These are phyloP conservation scores for Oxycera nigricornis DNA, from an alignment of 2,888 invertebrate species.

Conservation along the genomic window DNA sequence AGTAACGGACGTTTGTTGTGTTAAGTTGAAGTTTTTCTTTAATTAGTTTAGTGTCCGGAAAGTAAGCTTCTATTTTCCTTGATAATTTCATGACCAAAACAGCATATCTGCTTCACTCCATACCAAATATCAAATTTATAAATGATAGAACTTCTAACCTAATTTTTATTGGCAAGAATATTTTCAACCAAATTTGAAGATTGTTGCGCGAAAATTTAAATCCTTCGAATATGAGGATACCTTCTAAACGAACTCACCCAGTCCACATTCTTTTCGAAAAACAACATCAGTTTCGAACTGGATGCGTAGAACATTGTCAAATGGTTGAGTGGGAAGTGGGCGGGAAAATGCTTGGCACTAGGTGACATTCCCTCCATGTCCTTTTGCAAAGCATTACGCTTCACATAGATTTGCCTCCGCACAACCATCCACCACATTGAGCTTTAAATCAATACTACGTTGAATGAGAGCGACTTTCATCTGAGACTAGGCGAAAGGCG, in stretches of 20 bases:
- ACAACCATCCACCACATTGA: background rate
- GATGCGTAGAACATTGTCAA: slow-evolving; percentile 19
- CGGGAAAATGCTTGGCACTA: background rate
- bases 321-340: background rate
- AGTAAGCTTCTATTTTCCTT: too few relatives aligned
- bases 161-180: too few relatives aligned
- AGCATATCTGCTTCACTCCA: too few relatives aligned
- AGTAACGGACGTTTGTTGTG: too few relatives aligned
- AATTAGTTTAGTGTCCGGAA: too few relatives aligned
- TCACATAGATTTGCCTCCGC: background rate
- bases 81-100: too few relatives aligned
- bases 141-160: too few relatives aligned
- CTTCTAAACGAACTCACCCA: background rate
- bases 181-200: too few relatives aligned
- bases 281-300: slow-evolving; percentile 16
- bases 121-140: too few relatives aligned
- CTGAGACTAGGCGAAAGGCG: background rate
- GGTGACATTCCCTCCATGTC: background rate
- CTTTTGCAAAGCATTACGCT: background rate
- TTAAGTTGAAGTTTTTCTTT: too few relatives aligned
- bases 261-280: background rate
- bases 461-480: background rate
- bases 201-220: too few relatives aligned
- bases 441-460: slow-evolving; percentile 33
- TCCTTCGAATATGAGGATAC: too few relatives aligned